Conservation (phyloP, 1,140 invertebrate genomes). For the Helicoverpa zea region DNA sequence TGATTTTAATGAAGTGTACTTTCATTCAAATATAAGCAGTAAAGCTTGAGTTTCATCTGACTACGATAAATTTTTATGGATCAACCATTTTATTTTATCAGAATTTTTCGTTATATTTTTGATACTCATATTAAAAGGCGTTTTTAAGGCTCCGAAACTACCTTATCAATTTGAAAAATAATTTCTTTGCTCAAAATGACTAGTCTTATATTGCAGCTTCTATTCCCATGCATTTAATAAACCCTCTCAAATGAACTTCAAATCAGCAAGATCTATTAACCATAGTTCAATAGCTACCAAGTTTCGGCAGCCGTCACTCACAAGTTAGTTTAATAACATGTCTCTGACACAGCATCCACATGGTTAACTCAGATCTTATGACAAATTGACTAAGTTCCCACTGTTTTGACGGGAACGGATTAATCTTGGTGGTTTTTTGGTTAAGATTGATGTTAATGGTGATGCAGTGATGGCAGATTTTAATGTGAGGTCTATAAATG, state of each 20-base stretch:
- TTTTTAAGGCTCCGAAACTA: neutral
- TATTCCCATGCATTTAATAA: neutral
- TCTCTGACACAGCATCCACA: neutral
- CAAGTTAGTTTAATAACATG: slow-evolving; percentile 29
- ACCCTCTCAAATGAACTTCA: neutral
- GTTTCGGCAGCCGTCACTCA: slow-evolving; percentile 4
- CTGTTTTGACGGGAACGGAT: slow-evolving; percentile 6
- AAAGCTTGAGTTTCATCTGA: too few relatives aligned
- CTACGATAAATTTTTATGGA: too few relatives aligned
- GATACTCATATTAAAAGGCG: neutral
- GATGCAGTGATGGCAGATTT: neutral
- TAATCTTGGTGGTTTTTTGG: neutral
- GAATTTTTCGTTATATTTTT: too few relatives aligned
- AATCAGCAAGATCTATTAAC: neutral
- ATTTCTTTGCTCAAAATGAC: too few relatives aligned
- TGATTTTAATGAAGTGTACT: too few relatives aligned
- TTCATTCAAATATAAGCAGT: too few relatives aligned
- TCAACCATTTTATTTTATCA: too few relatives aligned
- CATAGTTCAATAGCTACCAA: neutral
- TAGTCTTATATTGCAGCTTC: neutral
- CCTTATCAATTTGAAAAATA: too few relatives aligned
- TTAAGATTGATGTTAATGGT: neutral
- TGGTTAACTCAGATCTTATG: neutral
- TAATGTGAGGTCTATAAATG: too few relatives aligned
- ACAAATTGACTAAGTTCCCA: slow-evolving; percentile 20